phyloP scores from a whole-genome alignment of 2,797 vertebrate species.

The Hoplostethus atlanticus region DNA sequence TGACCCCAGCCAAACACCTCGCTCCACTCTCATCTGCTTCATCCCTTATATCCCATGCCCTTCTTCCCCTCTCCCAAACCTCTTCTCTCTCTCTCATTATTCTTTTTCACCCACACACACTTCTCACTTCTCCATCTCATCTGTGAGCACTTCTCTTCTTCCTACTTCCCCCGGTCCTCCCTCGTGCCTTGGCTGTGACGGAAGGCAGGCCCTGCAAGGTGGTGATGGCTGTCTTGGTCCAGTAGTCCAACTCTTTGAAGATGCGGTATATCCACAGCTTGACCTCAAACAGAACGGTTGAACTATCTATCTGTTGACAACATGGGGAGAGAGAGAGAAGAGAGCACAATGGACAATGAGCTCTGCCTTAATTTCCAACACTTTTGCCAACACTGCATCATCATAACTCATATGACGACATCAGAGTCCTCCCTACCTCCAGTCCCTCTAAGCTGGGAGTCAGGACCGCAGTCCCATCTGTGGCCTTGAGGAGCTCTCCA shows the following conservation, averaged over 20 bases:
- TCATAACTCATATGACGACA: background rate
- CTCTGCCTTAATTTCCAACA: constrained; percentile 8
- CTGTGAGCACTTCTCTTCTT: constrained; percentile 51
- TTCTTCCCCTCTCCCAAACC: background rate
- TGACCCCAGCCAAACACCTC: constrained; percentile 1
- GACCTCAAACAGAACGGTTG: constrained; percentile 66
- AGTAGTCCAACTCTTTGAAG: constrained; percentile 81
- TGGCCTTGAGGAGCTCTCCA: constrained; percentile 72
- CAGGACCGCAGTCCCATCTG: constrained; percentile 39
- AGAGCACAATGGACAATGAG: background rate
- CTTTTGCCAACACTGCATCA: constrained; percentile 1
- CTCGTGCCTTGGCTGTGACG: constrained; percentile 32
- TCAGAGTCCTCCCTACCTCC: constrained; percentile 76
- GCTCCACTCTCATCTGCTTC: background rate
- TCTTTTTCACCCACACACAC: constrained; percentile 14
- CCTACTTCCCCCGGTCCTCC: constrained; percentile 37
- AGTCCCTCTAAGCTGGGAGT: constrained; percentile 50
- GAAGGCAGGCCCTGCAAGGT: constrained; percentile 63
- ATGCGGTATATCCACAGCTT: constrained; percentile 83
- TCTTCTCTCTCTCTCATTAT: constrained; percentile 5
- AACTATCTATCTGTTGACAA: constrained; percentile 54
- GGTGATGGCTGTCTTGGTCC: constrained; percentile 70
- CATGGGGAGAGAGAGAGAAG: constrained; percentile 4
- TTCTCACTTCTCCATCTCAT: constrained; percentile 50
- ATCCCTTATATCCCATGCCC: background rate